A percentile compares a stretch with the other conserved stretches of the same genome.
Conservation (phyloP, 2,888 invertebrate species). For the Leucoma salicis region DNA sequence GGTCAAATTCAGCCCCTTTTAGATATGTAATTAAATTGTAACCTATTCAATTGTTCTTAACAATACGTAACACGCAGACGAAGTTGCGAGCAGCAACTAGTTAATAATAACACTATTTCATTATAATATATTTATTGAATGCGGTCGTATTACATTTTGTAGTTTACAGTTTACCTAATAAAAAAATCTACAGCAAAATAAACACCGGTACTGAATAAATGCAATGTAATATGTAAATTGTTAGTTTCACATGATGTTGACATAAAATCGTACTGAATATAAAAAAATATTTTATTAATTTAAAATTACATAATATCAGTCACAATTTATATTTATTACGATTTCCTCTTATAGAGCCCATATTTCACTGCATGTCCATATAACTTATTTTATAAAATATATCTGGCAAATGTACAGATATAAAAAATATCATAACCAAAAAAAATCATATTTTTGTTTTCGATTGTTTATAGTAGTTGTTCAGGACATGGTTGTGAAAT, state of each 20-base stretch:
- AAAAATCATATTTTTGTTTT: too few species aligned
- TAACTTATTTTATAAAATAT: too few species aligned
- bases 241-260: conserved; percentile 11
- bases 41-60: too few species aligned
- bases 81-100: too few species aligned
- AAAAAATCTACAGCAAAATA: conserved; percentile 21
- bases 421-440: too few species aligned
- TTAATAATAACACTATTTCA: too few species aligned
- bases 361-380: conserved; percentile 19
- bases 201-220: conserved; percentile 21
- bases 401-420: too few species aligned
- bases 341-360: conserved; percentile 19
- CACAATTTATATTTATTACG: conserved; percentile 26
- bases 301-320: conserved; percentile 37
- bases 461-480: too few species aligned
- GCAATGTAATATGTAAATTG: conserved; percentile 20
- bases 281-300: conserved; percentile 14
- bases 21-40: too few species aligned
- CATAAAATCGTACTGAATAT: conserved; percentile 8
- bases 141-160: conserved; percentile 39
- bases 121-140: conserved; percentile 35
- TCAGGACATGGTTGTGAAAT: too few species aligned
- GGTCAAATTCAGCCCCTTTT: too few species aligned
- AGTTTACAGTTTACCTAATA: conserved; percentile 36
- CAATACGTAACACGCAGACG: too few species aligned